Evolutionary conservation across 2,797 vertebrate genomes (phyloP).

Genomic region (Enteromius argenteus): DNA sequence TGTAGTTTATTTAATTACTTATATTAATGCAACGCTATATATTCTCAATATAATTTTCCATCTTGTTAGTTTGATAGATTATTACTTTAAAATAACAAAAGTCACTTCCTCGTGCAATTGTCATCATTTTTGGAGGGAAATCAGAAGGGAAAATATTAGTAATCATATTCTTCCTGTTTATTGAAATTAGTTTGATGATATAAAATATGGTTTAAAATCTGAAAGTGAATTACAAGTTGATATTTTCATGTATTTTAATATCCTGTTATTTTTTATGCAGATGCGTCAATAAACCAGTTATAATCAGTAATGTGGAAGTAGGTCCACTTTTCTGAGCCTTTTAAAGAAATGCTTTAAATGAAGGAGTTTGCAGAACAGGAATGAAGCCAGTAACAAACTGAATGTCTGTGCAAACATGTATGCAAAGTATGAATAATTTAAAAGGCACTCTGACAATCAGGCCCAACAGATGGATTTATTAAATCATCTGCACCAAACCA

Average conservation of each 20-base stretch:
- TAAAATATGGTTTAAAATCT: too few species aligned
- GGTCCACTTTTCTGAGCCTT: background rate
- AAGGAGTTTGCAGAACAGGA: background rate
- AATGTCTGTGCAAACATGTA: background rate
- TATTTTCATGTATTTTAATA: background rate
- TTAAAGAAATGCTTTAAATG: background rate
- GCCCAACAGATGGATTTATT: constrained; percentile 26
- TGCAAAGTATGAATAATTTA: constrained; percentile 31
- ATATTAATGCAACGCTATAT: background rate
- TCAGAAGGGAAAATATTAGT: background rate
- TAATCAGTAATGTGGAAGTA: background rate
- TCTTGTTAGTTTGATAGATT: background rate
- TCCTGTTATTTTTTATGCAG: too few species aligned
- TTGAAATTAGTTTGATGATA: too few species aligned
- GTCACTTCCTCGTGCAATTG: background rate
- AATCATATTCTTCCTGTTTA: background rate
- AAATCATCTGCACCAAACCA: constrained; percentile 13
- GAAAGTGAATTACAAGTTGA: background rate
- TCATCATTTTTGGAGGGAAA: background rate
- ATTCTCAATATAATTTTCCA: background rate
- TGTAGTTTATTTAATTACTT: background rate
- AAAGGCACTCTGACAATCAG: background rate
- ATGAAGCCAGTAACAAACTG: constrained; percentile 8
- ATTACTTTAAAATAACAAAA: background rate
- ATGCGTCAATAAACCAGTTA: background rate